Evolutionary conservation across 2,797 vertebrate species (phyloP).

Genomic region (Pseudotriccus pelzelni): DNA sequence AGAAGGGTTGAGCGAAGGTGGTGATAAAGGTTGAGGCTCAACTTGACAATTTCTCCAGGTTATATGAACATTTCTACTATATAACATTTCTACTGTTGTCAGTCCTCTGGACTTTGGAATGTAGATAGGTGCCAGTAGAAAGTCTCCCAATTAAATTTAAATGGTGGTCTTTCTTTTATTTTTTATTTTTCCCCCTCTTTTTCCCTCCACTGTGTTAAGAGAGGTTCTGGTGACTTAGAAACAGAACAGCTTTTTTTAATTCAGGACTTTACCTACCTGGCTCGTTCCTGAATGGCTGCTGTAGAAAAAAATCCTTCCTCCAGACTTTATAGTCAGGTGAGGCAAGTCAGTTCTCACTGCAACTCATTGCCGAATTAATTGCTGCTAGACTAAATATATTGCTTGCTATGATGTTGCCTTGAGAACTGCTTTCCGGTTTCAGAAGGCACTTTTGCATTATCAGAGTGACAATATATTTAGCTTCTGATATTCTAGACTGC

Average conservation of each 20-base stretch:
- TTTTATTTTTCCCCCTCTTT: fast-evolving
- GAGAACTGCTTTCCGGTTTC: not conserved
- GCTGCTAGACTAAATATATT: not conserved
- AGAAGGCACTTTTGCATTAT: not conserved
- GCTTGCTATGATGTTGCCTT: not conserved
- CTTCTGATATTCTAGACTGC: not conserved
- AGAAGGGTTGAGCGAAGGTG: no score
- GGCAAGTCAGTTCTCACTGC: not conserved
- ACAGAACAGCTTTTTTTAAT: not conserved
- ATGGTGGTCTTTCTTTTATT: fast-evolving
- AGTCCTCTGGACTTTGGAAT: not conserved
- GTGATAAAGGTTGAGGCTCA: not conserved
- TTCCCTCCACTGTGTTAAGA: fast-evolving
- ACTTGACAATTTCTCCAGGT: not conserved
- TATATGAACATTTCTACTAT: not conserved
- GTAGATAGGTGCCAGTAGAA: not conserved
- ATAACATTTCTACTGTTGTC: no score
- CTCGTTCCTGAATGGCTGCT: not conserved
- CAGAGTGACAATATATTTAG: not conserved
- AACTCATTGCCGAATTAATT: not conserved
- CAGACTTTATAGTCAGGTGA: not conserved
- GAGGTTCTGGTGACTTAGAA: not conserved
- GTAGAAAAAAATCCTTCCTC: not conserved
- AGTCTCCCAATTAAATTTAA: not conserved
- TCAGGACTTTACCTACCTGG: not conserved